Base-by-base conservation (phyloP, 2,797 vertebrate species). In the Argya squamiceps region DNA sequence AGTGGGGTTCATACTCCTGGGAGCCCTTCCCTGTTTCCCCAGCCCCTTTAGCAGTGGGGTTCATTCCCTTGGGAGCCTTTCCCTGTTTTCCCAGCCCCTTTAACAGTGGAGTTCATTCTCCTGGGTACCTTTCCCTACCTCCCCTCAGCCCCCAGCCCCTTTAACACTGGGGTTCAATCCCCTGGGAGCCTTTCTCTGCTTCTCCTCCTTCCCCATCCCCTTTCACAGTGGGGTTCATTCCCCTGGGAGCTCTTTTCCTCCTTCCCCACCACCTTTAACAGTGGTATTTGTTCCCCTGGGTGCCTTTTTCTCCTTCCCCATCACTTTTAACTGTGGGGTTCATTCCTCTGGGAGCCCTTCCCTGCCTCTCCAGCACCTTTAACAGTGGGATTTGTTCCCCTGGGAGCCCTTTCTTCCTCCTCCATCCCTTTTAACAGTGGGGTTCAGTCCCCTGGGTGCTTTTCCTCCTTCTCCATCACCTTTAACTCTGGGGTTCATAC, bases 21-120 rank as follows among this genome's bases (percentile, higher is more conserved):
- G 34, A 30, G 26, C 27, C 6, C 6, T n/a, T 3, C 4, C 26
- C 17, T 16, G 1, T 24, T 2, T 60, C 17, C 44, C 8, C 34
- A 10, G 7, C 4, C 2, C 22, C 22, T 7, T 2, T 18, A 4
- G 3, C 15, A 4, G 5, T 1, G 39, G 69, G 52, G 7, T 44
- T 34, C 18, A 16, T 19, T 4, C 19, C 23, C 17, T 7, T 26
- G 30, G 15, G 9, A 20, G 3, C 36, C 16, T 7, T 15, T 3
- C 30, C n/a, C n/a, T n/a, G n/a, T 18, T 6, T 2, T 26, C 7
- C 21, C n/a, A 13, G 21, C 7, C 4, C 56, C 23, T 10, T 6
- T 50, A 50, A 4, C 27, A 29, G 14, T 4, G 19, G 32, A 8
- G 4, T 56, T 44, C 52, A 27, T 5, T 12, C 23, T 9, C 18